A percentile compares a stretch with the other conserved stretches of the same genome.
Conservation (phyloP, 2,888 invertebrate genomes). For the Cheilosia vulpina region DNA sequence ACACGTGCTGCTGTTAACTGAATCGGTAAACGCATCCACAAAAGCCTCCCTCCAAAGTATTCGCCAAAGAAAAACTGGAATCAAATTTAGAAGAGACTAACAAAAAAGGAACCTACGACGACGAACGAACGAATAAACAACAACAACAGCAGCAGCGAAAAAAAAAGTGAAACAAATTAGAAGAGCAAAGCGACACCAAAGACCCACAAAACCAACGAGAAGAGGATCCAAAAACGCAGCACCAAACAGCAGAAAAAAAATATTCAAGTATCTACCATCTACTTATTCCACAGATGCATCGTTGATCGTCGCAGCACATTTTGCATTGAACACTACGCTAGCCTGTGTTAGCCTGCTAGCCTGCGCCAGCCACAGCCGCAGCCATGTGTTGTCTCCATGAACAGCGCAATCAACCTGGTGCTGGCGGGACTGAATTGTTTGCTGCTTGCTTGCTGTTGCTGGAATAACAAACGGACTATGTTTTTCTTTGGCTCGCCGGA, state of each 20-base stretch:
- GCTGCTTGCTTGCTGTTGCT: constrained; percentile 12
- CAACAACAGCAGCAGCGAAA: constrained; percentile 35
- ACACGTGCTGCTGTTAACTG: constrained; percentile 51
- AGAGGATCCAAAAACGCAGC: constrained; percentile 40
- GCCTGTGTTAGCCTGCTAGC: constrained; percentile 42
- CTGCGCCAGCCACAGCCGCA: constrained; percentile 49
- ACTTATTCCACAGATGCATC: constrained; percentile 66
- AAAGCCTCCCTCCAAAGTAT: constrained; percentile 34
- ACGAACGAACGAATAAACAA: constrained; percentile 67
- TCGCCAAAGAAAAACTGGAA: constrained; percentile 70
- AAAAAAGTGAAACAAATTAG: constrained; percentile 45
- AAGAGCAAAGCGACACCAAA: constrained; percentile 43
- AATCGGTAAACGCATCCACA: constrained; percentile 51
- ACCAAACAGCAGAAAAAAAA: constrained; percentile 21
- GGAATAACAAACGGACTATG: constrained; percentile 36
- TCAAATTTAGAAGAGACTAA: constrained; percentile 49
- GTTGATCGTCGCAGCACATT: constrained; percentile 51
- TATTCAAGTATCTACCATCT: constrained; percentile 42
- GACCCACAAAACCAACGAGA: constrained; percentile 24
- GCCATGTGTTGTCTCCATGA: constrained; percentile 50
- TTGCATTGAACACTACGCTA: constrained; percentile 54
- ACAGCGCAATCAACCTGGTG: constrained; percentile 31
- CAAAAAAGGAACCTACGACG: constrained; percentile 58
- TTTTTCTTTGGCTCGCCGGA: constrained; percentile 59
- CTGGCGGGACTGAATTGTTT: neutral